Evolutionary conservation across 2,888 invertebrate species (phyloP).

Genomic region (Temnothorax ravouxi): DNA sequence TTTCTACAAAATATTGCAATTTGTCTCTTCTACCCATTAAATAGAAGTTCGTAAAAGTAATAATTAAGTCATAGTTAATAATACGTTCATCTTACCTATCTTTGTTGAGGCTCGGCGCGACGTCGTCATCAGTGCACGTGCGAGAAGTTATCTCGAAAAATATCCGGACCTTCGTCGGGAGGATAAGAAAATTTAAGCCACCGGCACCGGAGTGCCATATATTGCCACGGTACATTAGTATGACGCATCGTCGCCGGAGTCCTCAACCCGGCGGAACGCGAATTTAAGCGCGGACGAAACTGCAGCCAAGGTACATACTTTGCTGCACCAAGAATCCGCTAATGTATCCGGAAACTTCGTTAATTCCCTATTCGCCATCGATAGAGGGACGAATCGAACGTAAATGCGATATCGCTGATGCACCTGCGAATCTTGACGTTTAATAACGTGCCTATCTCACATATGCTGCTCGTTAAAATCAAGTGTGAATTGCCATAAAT

Average conservation of each 20-base stretch:
- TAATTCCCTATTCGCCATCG: constrained; percentile 6
- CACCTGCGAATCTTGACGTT: background rate
- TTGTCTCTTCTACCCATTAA: background rate
- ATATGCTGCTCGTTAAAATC: background rate
- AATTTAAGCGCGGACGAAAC: constrained; percentile 76
- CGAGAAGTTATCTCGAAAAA: constrained; percentile 41
- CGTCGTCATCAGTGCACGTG: constrained; percentile 14
- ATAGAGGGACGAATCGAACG: background rate
- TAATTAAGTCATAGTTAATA: background rate
- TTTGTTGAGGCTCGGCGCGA: background rate
- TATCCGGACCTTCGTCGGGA: constrained; percentile 45
- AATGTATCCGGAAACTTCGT: constrained; percentile 66
- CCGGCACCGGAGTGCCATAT: constrained; percentile 80
- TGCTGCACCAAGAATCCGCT: constrained; percentile 67
- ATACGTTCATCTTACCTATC: background rate
- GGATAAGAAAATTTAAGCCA: constrained; percentile 69
- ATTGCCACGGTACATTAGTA: constrained; percentile 84
- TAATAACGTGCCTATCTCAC: background rate
- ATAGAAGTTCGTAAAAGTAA: background rate
- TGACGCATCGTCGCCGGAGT: constrained; percentile 81
- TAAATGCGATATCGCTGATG: background rate
- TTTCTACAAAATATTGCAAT: background rate
- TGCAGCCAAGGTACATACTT: constrained; percentile 77
- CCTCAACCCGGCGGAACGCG: constrained; percentile 66
- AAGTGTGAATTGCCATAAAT: too few species aligned